Conservation (phyloP, 2,113 vertebrate genomes). For the Daphoenositta chrysoptera region DNA sequence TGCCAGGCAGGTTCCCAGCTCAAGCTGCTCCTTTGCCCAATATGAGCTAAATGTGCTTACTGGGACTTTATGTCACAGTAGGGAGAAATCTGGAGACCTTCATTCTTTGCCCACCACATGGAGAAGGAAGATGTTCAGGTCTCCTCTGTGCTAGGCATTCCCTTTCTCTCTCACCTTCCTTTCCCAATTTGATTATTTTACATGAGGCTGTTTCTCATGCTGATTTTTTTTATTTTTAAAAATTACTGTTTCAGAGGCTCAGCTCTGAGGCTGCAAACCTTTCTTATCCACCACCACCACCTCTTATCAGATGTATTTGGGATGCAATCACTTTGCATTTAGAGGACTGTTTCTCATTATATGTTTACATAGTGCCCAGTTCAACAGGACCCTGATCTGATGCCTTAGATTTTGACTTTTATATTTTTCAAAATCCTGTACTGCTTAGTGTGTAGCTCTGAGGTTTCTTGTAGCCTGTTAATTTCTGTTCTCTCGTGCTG, state of each 20-base stretch:
- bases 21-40: neutral
- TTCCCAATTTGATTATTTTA: neutral
- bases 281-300: neutral
- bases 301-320: neutral
- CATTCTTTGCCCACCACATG: neutral
- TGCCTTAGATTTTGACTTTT: no score
- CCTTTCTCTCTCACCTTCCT: neutral
- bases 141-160: neutral
- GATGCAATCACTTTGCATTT: neutral
- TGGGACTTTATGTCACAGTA: neutral
- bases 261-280: neutral
- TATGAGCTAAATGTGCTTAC: neutral
- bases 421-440: no score
- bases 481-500: no score
- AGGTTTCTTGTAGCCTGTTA: no score
- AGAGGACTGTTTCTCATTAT: neutral
- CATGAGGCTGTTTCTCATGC: neutral
- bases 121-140: neutral
- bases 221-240: slow-evolving; percentile 15
- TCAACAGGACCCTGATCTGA: neutral
- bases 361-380: neutral
- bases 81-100: neutral
- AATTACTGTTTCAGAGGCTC: neutral
- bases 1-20: neutral
- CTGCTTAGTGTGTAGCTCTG: no score